Percentiles rank a stretch among this genome's conserved stretches.
phyloP scores from a whole-genome alignment of 2,113 vertebrate species.

The Cercocebus atys region DNA sequence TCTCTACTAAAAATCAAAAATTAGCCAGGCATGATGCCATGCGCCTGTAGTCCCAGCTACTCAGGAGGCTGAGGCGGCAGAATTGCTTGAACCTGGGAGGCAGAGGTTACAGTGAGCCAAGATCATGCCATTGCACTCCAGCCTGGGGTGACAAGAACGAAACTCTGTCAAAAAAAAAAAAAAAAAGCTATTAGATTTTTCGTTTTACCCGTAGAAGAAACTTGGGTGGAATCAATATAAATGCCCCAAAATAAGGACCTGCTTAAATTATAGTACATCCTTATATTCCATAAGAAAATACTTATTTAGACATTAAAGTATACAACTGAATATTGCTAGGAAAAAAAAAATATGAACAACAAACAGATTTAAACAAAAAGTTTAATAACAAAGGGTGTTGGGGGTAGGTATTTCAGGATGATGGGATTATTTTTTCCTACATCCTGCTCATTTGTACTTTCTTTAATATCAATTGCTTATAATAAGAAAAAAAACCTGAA shows the following conservation, averaged over 20 bases:
- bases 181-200: background rate
- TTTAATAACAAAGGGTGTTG: background rate
- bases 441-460: background rate
- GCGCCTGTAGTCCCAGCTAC: too few species aligned
- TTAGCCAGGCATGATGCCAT: too few species aligned
- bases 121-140: too few species aligned
- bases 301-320: conserved; percentile 6
- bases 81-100: too few species aligned
- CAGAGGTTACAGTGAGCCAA: too few species aligned
- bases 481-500: background rate
- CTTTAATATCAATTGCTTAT: conserved; percentile 4
- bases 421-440: background rate
- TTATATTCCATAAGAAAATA: conserved; percentile 17
- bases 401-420: background rate
- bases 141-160: too few species aligned
- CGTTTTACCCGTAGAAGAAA: background rate
- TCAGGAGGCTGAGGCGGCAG: too few species aligned
- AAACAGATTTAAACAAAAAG: background rate
- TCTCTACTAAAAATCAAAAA: too few species aligned
- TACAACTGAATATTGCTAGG: background rate
- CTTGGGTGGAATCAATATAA: background rate
- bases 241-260: conserved; percentile 7
- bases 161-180: too few species aligned
- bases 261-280: background rate
- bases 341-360: background rate